These are phyloP conservation scores for Prionchulus punctatus DNA, from an alignment of 2,888 invertebrate species.

Conservation along the genomic window DNA sequence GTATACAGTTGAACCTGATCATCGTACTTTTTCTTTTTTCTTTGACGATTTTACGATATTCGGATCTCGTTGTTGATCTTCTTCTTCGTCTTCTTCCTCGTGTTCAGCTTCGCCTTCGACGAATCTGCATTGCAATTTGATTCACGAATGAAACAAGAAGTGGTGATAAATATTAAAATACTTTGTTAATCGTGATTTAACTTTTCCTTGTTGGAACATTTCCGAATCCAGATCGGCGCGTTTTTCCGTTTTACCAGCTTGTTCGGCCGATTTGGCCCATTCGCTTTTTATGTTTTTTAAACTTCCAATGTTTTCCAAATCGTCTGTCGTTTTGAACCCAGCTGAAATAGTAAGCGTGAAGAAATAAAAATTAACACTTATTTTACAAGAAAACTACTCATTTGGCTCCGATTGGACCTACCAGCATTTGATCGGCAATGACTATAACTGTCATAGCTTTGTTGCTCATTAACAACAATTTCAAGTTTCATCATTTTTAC, in stretches of 20 bases:
- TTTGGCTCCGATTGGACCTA: no score
- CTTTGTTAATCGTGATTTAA: constrained; percentile 6
- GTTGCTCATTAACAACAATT: no score
- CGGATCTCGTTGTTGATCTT: constrained; percentile 19
- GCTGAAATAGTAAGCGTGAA: no score
- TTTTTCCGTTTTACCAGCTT: constrained; percentile 8
- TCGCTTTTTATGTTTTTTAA: constrained; percentile 24
- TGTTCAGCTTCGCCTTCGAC: constrained; percentile 13
- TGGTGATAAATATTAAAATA: not conserved
- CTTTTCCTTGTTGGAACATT: constrained; percentile 12
- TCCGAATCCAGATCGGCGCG: not conserved
- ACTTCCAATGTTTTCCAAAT: constrained; percentile 21
- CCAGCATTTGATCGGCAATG: no score
- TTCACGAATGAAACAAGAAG: not conserved
- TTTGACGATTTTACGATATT: constrained; percentile 19
- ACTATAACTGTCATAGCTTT: no score
- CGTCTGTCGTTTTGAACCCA: constrained; percentile 24
- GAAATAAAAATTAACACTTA: no score
- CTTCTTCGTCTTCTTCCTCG: constrained; percentile 17
- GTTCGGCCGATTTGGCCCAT: constrained; percentile 22
- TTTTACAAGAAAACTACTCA: no score
- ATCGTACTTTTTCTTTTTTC: constrained; percentile 14
- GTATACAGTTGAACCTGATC: not conserved
- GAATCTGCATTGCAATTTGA: not conserved
- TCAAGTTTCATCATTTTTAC: no score